Conservation (phyloP, 1,140 invertebrate genomes). For the Lerema accius region DNA sequence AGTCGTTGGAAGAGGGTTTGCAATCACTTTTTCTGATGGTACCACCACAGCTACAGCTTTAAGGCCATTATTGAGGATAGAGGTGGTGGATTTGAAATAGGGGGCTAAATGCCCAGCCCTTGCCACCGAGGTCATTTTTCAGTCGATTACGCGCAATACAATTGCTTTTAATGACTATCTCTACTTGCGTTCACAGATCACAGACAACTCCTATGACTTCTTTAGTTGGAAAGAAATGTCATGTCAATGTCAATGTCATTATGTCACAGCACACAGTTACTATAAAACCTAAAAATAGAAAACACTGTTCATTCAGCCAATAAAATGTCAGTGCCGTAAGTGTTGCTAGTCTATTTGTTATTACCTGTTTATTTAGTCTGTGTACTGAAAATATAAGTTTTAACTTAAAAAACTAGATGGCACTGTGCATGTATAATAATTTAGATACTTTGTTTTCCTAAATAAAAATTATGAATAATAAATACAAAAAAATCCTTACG, state of each 20-base stretch:
- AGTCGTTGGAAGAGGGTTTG: conserved; percentile 63
- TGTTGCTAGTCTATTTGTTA: too few species aligned
- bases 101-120: conserved; percentile 85
- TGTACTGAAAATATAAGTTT: too few species aligned
- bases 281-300: background rate
- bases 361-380: too few species aligned
- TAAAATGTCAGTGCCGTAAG: too few species aligned
- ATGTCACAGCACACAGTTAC: too few species aligned
- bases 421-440: too few species aligned
- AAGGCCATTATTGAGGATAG: conserved; percentile 83
- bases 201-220: background rate
- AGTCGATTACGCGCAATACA: conserved; percentile 62
- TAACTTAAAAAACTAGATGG: too few species aligned
- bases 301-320: too few species aligned
- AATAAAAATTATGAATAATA: too few species aligned
- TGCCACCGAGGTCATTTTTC: conserved; percentile 86
- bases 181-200: conserved; percentile 19
- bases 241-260: background rate
- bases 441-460: too few species aligned
- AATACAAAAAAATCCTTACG: too few species aligned
- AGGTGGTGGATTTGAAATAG: conserved; percentile 84
- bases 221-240: conserved; percentile 10
- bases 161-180: conserved; percentile 56
- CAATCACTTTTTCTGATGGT: conserved; percentile 71
- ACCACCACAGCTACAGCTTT: conserved; percentile 77